Evolutionary conservation across 2,797 vertebrate species (phyloP).

Genomic region (Danio choprae): DNA sequence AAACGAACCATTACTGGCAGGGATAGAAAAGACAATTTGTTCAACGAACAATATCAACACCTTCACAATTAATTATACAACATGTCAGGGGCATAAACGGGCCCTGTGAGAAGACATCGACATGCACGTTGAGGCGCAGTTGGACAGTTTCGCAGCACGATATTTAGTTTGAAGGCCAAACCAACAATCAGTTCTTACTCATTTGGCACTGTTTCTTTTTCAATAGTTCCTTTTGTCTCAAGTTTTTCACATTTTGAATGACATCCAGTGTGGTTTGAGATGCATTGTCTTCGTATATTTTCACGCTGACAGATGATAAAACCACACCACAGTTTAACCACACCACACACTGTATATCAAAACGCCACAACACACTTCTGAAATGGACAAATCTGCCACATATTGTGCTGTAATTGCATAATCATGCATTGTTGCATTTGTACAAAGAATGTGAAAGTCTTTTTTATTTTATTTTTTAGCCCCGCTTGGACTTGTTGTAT

Average conservation of each 20-base stretch:
- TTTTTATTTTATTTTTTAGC: neutral
- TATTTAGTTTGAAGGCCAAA: conserved; percentile 20
- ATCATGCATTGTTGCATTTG: conserved; percentile 33
- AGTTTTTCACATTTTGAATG: conserved; percentile 16
- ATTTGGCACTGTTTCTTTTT: conserved; percentile 18
- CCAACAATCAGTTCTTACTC: neutral
- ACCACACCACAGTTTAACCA: conserved; percentile 19
- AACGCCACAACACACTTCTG: conserved; percentile 27
- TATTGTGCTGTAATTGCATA: conserved; percentile 45
- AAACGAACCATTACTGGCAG: conserved; percentile 62
- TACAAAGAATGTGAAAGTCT: conserved; percentile 23
- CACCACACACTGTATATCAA: conserved; percentile 22
- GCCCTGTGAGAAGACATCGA: neutral
- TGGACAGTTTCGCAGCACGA: conserved; percentile 15
- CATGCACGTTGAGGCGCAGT: neutral
- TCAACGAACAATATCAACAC: conserved; percentile 25
- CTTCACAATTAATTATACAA: conserved; percentile 45
- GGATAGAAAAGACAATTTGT: conserved; percentile 32
- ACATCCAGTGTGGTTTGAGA: neutral
- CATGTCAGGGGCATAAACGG: conserved; percentile 17
- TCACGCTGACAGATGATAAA: neutral
- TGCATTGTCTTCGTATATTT: neutral
- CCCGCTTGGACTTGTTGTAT: neutral
- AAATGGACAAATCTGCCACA: conserved; percentile 20
- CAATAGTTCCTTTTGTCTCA: too few species aligned